These are phyloP conservation scores for Allygus modestus DNA, from an alignment of 2,888 invertebrate species.

Conservation along the genomic window DNA sequence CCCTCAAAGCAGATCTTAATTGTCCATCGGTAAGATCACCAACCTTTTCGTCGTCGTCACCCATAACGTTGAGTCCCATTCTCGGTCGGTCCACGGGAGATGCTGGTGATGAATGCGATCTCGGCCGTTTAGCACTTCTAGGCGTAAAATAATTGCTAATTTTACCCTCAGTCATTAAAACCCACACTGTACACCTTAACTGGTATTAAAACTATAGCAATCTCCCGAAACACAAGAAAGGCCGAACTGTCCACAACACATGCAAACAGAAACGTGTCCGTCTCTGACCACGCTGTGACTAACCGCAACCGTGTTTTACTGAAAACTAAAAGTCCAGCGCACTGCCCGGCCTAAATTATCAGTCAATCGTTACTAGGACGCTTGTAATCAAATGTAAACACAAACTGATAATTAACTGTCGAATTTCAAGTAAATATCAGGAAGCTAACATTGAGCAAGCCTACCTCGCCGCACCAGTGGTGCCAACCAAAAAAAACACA, in stretches of 20 bases:
- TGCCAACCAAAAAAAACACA: too few species aligned
- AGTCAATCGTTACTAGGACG: neutral
- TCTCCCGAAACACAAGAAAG: neutral
- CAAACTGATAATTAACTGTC: neutral
- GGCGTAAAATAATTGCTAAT: neutral
- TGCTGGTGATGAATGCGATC: neutral
- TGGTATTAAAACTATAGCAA: neutral
- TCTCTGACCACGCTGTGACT: neutral
- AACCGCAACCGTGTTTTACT: neutral
- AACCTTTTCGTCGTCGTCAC: too few species aligned
- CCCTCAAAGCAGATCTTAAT: slow-evolving; percentile 4
- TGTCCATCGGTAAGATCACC: too few species aligned
- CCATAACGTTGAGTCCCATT: neutral
- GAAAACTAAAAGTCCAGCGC: neutral
- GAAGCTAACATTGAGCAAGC: neutral
- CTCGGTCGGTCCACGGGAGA: neutral
- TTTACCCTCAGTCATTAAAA: neutral
- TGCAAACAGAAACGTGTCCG: neutral
- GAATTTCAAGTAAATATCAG: neutral
- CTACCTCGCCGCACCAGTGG: neutral
- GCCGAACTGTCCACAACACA: neutral
- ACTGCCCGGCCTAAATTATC: neutral
- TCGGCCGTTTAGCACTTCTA: neutral
- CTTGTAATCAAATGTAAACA: neutral
- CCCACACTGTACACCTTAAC: neutral